Evolutionary conservation across 2,888 invertebrate genomes (phyloP), one percentile per base, ranked within the genome.

Genomic region (Phengaris alcon): DNA sequence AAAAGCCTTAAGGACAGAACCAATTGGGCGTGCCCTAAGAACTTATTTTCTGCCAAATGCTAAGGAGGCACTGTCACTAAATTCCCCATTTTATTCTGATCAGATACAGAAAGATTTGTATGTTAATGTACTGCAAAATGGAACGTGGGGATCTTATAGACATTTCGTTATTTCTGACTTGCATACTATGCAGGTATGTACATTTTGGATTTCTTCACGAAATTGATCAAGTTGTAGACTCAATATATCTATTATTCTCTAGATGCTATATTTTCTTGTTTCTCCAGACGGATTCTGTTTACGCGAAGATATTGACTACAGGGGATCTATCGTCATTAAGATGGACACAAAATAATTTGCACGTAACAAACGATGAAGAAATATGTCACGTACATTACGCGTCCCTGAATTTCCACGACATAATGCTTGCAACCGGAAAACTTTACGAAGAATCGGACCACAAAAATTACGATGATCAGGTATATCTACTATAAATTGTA

Each of bases 341-440:
- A 97, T 99, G 97, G 99, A 85, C 98, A 97, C 94, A 97, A 97
- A 75, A 96, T 97, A 74, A 88, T 78, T 82, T 90, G 86, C 78
- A 86, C 92, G 13, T 64, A 64, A 35, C 35, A 35, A 64, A 6
- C 8, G 6, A 13, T 44, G 35, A 64, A 12, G 96, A 97, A 82
- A 91, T 97, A 72, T 98, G 98, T 90, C 95, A 95, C 79, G 98
- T 99, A 13, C 97, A 98, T 90, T 99, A 97, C 91, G 97, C 98
- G 1, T 97, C 99, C 59, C 95, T 99, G 77, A 99, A 99, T 93
- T 99, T 99, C 97, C 96, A 99, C 81, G 99, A 99, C 90, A 96
- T 99, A 81, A 99, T 99, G 99, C 93, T 99, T 84, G 99, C 99
- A 51, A 98, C 98, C 46, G 99, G 99, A 64, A 64, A 64, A 44